These are phyloP conservation scores for Corythaeola cristata DNA, from an alignment of 2,113 vertebrate species.

Conservation along the genomic window DNA sequence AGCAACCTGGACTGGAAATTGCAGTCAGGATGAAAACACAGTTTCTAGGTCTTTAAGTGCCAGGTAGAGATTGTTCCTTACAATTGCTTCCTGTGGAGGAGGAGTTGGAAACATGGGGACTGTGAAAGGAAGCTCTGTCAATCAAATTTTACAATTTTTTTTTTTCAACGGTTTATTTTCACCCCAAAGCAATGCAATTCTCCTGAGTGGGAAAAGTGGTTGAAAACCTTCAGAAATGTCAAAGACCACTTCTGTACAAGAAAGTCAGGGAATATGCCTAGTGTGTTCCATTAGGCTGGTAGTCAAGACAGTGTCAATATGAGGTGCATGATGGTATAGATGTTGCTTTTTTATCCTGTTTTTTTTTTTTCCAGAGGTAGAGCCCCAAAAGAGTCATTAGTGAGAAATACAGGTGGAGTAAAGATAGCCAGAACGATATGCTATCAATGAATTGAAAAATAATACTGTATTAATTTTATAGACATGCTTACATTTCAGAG, in stretches of 20 bases:
- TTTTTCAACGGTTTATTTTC: conserved; percentile 45
- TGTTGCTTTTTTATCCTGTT: background rate
- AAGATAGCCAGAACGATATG: background rate
- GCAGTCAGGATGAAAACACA: conserved; percentile 16
- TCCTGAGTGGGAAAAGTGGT: background rate
- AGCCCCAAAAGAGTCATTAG: background rate
- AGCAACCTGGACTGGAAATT: conserved; percentile 41
- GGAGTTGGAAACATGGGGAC: background rate
- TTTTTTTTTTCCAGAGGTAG: background rate
- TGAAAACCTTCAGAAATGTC: conserved; percentile 44
- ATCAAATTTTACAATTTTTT: conserved; percentile 52
- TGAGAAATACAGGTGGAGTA: background rate
- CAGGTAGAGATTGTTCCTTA: conserved; percentile 42
- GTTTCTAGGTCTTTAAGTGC: conserved; percentile 34
- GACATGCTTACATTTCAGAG: background rate
- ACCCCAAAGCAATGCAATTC: conserved; percentile 48
- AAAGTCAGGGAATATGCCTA: background rate
- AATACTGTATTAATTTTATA: background rate
- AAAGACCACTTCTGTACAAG: background rate
- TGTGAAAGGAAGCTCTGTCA: conserved; percentile 33
- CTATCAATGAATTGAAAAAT: background rate
- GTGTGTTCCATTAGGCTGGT: background rate
- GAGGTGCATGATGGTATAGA: background rate
- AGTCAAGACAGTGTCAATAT: background rate
- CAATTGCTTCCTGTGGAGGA: conserved; percentile 37